Base-by-base conservation (phyloP, 2,113 vertebrate species). In the Esox niger region DNA sequence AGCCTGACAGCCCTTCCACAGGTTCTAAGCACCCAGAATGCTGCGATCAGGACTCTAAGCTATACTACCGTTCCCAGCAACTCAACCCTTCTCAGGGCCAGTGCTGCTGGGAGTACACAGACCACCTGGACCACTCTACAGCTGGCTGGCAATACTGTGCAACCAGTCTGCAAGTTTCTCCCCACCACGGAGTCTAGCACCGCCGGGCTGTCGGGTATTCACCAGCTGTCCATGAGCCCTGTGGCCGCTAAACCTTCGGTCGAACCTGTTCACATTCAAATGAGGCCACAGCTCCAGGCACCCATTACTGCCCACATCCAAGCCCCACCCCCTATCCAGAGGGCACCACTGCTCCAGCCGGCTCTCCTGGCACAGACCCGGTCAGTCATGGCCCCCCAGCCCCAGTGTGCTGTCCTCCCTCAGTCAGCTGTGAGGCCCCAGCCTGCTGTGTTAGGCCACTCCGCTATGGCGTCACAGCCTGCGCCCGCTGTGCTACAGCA, bases 101-200 rank as follows among this genome's bases (percentile, higher is more conserved):
- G 86, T 46, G 77, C 89, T 17, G 79, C 90, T 30, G 89, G 92
- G 61, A 97, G 94, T 86, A 99, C 97, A 1, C 96, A 97, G 87
- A 99, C 97, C 10, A 99, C 96, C 0, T 99, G 97, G 97, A 97
- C 96, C 15, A 98, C 97, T 10, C 81, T 99, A 81, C 96, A 98
- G 68, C 88, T 99, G 75, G 91, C 95, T 0, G 95, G 95, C 62
- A 98, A 96, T 82, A 98, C 95, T 0, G 93, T 98, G 52, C 96
- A 96, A 80, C 96, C 97, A 1, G 88, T 98, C 63, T 96, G 93
- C 82, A 96, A 96, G 79, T 88, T 89, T 0, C 77, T 94, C 0
- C 81, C 92, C 26, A 58, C 77, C 11, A 64, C 79, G 71, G 82
- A 87, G 55, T 73, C 75, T 58, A 78, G 75, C 70, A 84, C 66